Conservation (phyloP, 1,140 invertebrate species). For the Nylanderia fulva region DNA sequence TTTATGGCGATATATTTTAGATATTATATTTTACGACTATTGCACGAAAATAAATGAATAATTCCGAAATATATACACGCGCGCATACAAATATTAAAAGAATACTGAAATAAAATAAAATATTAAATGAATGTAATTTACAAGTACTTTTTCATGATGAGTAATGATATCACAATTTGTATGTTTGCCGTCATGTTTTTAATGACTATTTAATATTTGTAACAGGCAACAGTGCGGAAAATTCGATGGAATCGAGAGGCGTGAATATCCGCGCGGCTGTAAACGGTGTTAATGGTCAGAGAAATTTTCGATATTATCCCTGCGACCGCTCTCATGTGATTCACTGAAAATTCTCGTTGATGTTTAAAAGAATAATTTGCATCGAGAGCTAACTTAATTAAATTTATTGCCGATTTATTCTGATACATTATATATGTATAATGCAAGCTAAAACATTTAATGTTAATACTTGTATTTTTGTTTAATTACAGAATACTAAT, state of each 20-base stretch:
- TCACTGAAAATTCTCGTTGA: conserved; percentile 31
- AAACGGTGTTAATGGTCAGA: conserved; percentile 51
- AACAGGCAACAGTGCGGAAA: conserved; percentile 42
- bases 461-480: not conserved
- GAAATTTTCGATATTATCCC: conserved; percentile 51
- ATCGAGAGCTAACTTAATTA: conserved; percentile 27
- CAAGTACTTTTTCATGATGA: conserved; percentile 11
- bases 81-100: no score
- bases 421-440: not conserved
- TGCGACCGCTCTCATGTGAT: conserved; percentile 10
- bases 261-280: conserved; percentile 39
- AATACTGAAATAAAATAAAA: conserved; percentile 18
- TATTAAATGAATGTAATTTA: conserved; percentile 43
- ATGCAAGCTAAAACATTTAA: not conserved
- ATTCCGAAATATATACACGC: not conserved
- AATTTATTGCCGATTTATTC: conserved; percentile 38
- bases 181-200: conserved; percentile 22
- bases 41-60: not conserved
- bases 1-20: not conserved
- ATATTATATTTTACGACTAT: no score
- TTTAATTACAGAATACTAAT: not conserved
- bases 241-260: conserved; percentile 52
- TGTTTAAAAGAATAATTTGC: conserved; percentile 47
- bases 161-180: conserved; percentile 9
- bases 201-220: conserved; percentile 57